phyloP scores from a whole-genome alignment of 2,797 vertebrate species.

The Perodicticus potto region DNA sequence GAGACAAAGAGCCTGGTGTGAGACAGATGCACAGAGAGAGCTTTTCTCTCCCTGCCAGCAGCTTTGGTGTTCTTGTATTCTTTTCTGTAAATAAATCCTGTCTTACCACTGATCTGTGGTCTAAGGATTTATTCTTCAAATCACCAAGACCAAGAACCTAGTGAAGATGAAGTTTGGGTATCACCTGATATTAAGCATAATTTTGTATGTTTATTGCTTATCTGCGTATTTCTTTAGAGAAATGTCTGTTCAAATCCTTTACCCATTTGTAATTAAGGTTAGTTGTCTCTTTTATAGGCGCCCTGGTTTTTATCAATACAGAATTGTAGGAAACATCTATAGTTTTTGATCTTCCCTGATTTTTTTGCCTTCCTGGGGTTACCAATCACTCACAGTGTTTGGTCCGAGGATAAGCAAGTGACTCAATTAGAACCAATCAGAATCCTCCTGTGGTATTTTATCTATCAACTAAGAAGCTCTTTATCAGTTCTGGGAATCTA shows the following conservation, averaged over 20 bases:
- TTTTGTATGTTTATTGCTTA: neutral
- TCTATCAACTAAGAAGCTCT: slow-evolving; percentile 15
- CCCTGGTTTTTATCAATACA: neutral
- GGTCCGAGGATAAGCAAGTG: neutral
- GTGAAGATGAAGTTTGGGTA: no score
- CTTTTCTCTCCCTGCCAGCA: no score
- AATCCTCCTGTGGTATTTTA: slow-evolving; percentile 30
- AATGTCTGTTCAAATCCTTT: neutral
- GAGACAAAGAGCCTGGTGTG: no score
- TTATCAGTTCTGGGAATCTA: neutral
- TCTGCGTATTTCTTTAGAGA: neutral
- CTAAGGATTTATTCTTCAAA: no score
- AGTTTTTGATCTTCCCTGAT: neutral
- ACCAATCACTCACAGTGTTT: slow-evolving; percentile 1
- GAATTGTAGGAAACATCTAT: neutral
- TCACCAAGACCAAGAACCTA: no score
- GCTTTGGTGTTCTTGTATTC: no score
- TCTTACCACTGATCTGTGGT: no score
- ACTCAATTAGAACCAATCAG: neutral
- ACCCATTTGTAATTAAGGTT: neutral
- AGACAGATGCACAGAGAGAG: no score
- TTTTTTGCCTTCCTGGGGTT: neutral
- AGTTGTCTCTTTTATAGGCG: neutral
- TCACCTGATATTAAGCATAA: no score
- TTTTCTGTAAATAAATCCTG: no score